Evolutionary conservation across 2,797 vertebrate species (phyloP).

Genomic region (Argya squamiceps): DNA sequence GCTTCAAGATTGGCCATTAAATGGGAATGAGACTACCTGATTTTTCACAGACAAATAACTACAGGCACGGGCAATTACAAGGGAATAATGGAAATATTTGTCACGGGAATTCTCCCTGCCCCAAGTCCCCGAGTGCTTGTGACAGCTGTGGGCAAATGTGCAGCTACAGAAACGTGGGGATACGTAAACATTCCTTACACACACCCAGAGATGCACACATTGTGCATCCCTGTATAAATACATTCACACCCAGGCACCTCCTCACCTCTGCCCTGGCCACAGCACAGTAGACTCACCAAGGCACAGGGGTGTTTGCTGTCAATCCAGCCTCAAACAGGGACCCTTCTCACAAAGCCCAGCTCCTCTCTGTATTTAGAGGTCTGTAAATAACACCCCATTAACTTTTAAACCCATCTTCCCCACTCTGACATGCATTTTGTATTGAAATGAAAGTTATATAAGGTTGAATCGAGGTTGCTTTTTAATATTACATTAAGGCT

Average conservation of each 20-base stretch:
- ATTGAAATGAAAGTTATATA: conserved; percentile 43
- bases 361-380: neutral
- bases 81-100: neutral
- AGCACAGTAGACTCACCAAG: neutral
- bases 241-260: neutral
- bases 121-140: rapidly evolving
- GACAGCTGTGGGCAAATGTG: neutral
- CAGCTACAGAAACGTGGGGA: rapidly evolving
- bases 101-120: neutral
- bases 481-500: conserved; percentile 51
- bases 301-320: neutral
- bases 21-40: neutral
- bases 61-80: neutral
- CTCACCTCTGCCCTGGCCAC: neutral
- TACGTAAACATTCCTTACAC: rapidly evolving
- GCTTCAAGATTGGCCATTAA: neutral
- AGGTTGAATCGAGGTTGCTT: conserved; percentile 27
- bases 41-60: neutral
- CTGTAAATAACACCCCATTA: conserved; percentile 27
- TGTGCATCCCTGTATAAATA: rapidly evolving
- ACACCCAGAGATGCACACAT: neutral
- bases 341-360: neutral
- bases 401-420: conserved; percentile 10
- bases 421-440: neutral
- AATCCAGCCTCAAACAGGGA: neutral